Percentiles rank a stretch among this genome's conserved stretches.
phyloP scores from a whole-genome alignment of 2,888 invertebrate species.

The Sinhomidia bicolor region DNA sequence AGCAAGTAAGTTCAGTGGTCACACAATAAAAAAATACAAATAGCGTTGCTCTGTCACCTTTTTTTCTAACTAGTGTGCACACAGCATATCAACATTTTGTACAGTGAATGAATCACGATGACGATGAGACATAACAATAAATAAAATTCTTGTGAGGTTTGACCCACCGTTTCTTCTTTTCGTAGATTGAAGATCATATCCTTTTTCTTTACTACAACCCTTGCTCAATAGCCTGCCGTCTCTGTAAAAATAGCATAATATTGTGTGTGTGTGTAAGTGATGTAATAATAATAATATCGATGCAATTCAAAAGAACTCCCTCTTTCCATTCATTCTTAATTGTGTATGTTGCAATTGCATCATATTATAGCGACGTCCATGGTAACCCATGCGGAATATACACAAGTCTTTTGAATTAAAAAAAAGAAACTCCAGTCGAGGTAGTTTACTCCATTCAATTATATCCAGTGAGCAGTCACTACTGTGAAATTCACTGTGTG shows the following conservation, averaged over 20 bases:
- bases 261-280: background rate
- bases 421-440: constrained; percentile 26
- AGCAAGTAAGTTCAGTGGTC: constrained; percentile 25
- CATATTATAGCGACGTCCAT: background rate
- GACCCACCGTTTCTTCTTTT: constrained; percentile 29
- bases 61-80: background rate
- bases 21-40: constrained; percentile 14
- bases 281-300: constrained; percentile 31
- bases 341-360: constrained; percentile 1
- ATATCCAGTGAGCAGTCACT: constrained; percentile 29
- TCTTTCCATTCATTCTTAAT: constrained; percentile 34
- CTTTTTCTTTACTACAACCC: constrained; percentile 42
- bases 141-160: constrained; percentile 53
- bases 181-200: background rate
- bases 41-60: background rate
- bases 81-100: background rate
- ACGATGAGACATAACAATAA: background rate
- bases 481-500: background rate
- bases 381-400: constrained; percentile 6
- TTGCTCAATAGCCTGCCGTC: constrained; percentile 31
- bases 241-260: constrained; percentile 31
- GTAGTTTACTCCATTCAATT: constrained; percentile 10
- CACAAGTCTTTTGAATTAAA: background rate
- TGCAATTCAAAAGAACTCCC: constrained; percentile 5
- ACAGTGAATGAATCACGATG: constrained; percentile 17